Evolutionary conservation across 2,888 invertebrate genomes (phyloP), one percentile per base, ranked within the genome.

Genomic region (Mythimna albipuncta): DNA sequence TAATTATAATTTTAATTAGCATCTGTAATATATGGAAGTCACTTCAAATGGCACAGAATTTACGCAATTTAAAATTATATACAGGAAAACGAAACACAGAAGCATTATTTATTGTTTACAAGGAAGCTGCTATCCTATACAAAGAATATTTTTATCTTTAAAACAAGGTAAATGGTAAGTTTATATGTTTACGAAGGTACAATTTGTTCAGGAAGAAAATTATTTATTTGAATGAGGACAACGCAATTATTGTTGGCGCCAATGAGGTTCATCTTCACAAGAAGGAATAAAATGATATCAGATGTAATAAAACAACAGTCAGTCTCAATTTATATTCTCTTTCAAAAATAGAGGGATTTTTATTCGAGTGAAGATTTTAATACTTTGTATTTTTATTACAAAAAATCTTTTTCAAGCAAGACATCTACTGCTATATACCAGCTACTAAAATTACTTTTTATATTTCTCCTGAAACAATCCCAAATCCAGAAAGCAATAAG

Each of bases 111-210:
- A 77, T 65, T 80, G 35, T 62, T 81, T 44, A 77, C 55, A 70
- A 74, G 70, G 77, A 81, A 81, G 74, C 74, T 19, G 41, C 35
- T 74, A 57, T 64, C 65, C 65, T 47, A 65, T 77, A 70, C 52
- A 71, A 77, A 70, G 59, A 77, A 74, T 68, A 76, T 81, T 68
- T 59, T 81, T 81, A 77, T 77, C 81, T 74, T 35, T 54, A 11
- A 35, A 74, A 66, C 70, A 81, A 81, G 81, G 81, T 71, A 69
- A 77, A 69, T 52, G 58, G 69, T 70, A 77, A 81, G 70, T 77
- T 74, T 64, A 81, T 81, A 77, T 74, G 70, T 81, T 74, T 74
- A 54, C 52, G 55, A 77, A 81, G 74, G 81, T 69, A 74, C 67
- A 71, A 55, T 69, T 68, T 68, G 64, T 69, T 73, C 77, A 74